A percentile compares a stretch with the other conserved stretches of the same genome.
Evolutionary conservation across 1,140 invertebrate genomes (phyloP).

Genomic region (Danaus melanippus): DNA sequence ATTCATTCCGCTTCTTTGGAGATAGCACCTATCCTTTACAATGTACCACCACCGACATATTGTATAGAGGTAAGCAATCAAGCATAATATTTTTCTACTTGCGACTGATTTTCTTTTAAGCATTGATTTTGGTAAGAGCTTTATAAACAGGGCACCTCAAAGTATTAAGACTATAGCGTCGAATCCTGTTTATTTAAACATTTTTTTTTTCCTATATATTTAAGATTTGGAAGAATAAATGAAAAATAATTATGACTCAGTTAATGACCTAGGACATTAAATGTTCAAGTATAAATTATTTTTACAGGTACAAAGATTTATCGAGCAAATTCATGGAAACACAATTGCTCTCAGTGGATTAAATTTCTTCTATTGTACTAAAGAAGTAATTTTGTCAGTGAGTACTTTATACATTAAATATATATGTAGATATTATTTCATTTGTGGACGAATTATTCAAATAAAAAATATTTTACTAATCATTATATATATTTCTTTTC

Average conservation of each 20-base stretch:
- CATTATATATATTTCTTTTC: conserved; percentile 25
- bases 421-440: neutral
- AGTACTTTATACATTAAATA: conserved; percentile 26
- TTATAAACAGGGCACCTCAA: too few species aligned
- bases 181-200: too few species aligned
- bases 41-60: conserved; percentile 73
- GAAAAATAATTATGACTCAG: too few species aligned
- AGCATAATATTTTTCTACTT: too few species aligned
- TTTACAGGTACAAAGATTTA: conserved; percentile 73
- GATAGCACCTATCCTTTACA: conserved; percentile 73
- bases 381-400: conserved; percentile 74
- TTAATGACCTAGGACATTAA: too few species aligned
- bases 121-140: too few species aligned
- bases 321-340: conserved; percentile 73
- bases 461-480: neutral
- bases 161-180: too few species aligned
- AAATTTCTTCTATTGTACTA: conserved; percentile 76
- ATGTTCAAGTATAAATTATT: conserved; percentile 2
- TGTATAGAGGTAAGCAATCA: conserved; percentile 71
- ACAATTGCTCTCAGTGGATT: conserved; percentile 75
- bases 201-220: too few species aligned
- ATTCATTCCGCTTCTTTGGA: conserved; percentile 75
- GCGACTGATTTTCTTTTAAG: too few species aligned
- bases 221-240: too few species aligned
- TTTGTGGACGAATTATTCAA: neutral